phyloP scores from a whole-genome alignment of 2,797 vertebrate genomes.

The Coregonus suidteri region DNA sequence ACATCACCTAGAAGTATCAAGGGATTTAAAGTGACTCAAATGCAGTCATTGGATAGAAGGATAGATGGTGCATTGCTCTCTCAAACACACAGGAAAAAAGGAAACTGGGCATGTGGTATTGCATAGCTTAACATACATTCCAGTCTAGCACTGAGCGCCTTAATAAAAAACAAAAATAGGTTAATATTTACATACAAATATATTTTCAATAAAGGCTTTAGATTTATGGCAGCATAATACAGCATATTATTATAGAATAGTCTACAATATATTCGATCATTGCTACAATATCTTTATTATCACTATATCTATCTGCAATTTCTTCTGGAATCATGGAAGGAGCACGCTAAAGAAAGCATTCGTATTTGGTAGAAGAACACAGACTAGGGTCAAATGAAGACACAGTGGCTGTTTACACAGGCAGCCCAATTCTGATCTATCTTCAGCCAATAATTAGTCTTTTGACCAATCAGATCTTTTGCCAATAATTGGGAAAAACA shows the following conservation, averaged over 20 bases:
- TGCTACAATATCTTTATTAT: background rate
- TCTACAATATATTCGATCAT: conserved; percentile 10
- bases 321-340: background rate
- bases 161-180: conserved; percentile 62
- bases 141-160: conserved; percentile 28
- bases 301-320: conserved; percentile 3
- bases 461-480: background rate
- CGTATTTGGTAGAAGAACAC: conserved; percentile 1
- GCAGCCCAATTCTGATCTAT: conserved; percentile 3
- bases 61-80: conserved; percentile 3
- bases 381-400: background rate
- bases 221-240: conserved; percentile 26
- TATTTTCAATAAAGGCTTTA: conserved; percentile 45
- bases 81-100: conserved; percentile 3
- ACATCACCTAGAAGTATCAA: background rate
- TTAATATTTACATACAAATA: conserved; percentile 72
- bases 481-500: background rate
- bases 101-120: conserved; percentile 31
- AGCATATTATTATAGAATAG: conserved; percentile 1
- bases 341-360: conserved; percentile 10
- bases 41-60: conserved; percentile 17
- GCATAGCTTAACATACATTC: conserved; percentile 65
- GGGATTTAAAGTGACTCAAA: conserved; percentile 25
- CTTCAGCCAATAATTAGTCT: background rate
- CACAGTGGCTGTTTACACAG: background rate